Evolutionary conservation across 2,113 vertebrate genomes (phyloP), one percentile per base, ranked within the genome.

Genomic region (Calyptomena viridis): DNA sequence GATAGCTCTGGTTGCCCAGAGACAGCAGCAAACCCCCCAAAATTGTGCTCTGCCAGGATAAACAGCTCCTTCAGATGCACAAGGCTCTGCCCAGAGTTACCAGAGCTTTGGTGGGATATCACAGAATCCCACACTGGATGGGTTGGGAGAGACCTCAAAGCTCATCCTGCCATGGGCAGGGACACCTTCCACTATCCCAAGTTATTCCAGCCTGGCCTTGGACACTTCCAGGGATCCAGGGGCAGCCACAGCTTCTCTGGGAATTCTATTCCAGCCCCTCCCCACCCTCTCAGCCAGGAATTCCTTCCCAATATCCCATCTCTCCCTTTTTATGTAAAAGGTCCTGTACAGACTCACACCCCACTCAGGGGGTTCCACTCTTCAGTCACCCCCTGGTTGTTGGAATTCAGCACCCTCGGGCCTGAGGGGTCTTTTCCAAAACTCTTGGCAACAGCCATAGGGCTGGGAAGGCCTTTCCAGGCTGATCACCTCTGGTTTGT

Each of bases 401-500:
- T 23, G 69, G 9, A 28, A 7, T 3, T 42, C 35, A 37, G 60
- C 55, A 6, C 11, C 6, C 49, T 28, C n/a, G 56, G 44, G 33
- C 8, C 52, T 69, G 24, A n/a, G 58, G 47, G 46, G 24, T 47
- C 74, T 44, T 50, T 30, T 33, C 89, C 76, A 53, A 7, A 17
- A 0, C 22, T 8, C 7, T 5, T 44, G 68, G 52, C 20, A 31
- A 15, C 39, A 39, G 71, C 4, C 35, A 11, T 1, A 0, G 40
- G 21, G 6, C 18, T 3, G 1, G 33, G 14, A 71, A 28, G 86
- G 49, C 27, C 11, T 40, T 84, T 31, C 20, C 78, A 25, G 90
- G 42, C 40, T 13, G 4, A 10, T 63, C 11, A 0, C 11, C 3
- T 0, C 28, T 4, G 1, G 2, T 44, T 39, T 9, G 9, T 5